Percentiles rank a stretch among this genome's conserved stretches.
Evolutionary conservation across 2,797 vertebrate species (phyloP).

Genomic region (Lithobates pipiens): DNA sequence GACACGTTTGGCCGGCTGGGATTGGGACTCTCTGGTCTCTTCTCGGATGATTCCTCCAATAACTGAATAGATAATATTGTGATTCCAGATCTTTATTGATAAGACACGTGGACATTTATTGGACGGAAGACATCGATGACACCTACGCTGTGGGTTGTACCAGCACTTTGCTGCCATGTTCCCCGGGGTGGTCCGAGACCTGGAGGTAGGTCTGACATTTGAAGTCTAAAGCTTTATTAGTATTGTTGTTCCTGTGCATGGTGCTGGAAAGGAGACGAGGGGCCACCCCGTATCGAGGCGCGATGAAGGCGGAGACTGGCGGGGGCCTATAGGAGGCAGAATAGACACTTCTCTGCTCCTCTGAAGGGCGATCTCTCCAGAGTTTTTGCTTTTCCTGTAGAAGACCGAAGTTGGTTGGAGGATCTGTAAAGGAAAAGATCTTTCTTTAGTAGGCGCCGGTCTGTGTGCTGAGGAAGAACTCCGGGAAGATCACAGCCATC

Average conservation of each 20-base stretch:
- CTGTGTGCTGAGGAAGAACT: too few relatives aligned
- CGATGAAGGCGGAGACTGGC: slow-evolving; percentile 64
- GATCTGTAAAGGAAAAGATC: slow-evolving; percentile 69
- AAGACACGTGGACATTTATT: too few relatives aligned
- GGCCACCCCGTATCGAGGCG: slow-evolving; percentile 65
- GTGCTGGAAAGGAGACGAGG: slow-evolving; percentile 66
- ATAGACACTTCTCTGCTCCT: slow-evolving; percentile 71
- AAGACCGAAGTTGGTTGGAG: slow-evolving; percentile 79
- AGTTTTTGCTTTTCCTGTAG: slow-evolving; percentile 67
- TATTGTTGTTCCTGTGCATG: slow-evolving; percentile 64
- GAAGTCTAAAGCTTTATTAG: slow-evolving; percentile 65
- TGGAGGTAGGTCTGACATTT: slow-evolving; percentile 8
- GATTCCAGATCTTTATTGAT: too few relatives aligned
- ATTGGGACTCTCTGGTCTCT: too few relatives aligned
- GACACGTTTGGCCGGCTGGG: too few relatives aligned
- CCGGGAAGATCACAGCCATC: too few relatives aligned
- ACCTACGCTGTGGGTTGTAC: not conserved
- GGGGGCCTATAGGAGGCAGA: slow-evolving; percentile 72
- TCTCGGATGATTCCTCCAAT: too few relatives aligned
- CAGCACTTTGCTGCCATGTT: not conserved
- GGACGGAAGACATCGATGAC: not conserved
- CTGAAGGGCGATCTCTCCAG: slow-evolving; percentile 62
- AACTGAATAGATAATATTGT: too few relatives aligned
- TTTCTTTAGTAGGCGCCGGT: not conserved
- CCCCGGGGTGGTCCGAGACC: not conserved